Conservation (phyloP, 2,888 invertebrate genomes). For the Notodonta ziczac region DNA sequence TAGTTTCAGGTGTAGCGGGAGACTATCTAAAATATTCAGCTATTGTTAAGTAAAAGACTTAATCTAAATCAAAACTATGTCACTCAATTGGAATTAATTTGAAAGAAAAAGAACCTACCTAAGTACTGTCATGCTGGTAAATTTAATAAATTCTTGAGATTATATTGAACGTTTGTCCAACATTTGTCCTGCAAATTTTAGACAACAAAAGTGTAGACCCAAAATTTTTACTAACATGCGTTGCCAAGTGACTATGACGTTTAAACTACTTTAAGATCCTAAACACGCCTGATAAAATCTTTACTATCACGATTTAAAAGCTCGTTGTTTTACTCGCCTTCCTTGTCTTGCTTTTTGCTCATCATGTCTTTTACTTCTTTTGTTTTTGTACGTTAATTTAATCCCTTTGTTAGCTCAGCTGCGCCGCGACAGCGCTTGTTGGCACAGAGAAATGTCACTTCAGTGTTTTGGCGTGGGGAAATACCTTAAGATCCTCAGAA, state of each 20-base stretch:
- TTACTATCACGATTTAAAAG: slow-evolving; percentile 32
- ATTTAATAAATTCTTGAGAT: too few species aligned
- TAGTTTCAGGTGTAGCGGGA: slow-evolving; percentile 2
- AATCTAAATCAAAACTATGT: neutral
- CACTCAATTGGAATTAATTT: too few species aligned
- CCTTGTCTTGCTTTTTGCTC: slow-evolving; percentile 33
- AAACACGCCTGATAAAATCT: slow-evolving; percentile 5
- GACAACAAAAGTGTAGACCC: too few species aligned
- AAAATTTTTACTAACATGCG: neutral
- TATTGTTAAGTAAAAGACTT: neutral
- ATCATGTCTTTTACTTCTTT: slow-evolving; percentile 47
- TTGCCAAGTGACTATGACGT: neutral
- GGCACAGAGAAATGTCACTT: slow-evolving; percentile 57
- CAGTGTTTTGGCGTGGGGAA: slow-evolving; percentile 6
- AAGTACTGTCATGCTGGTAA: too few species aligned
- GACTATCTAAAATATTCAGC: slow-evolving; percentile 1
- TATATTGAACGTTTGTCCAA: too few species aligned
- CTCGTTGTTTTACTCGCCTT: slow-evolving; percentile 25
- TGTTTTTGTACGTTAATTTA: slow-evolving; percentile 63
- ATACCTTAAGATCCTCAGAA: neutral
- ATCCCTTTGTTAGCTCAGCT: slow-evolving; percentile 71
- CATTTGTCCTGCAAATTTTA: too few species aligned
- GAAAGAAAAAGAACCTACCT: too few species aligned
- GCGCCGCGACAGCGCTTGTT: slow-evolving; percentile 57
- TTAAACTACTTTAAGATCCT: neutral